phyloP scores from a whole-genome alignment of 2,113 vertebrate species.

The Prunella fulvescens region DNA sequence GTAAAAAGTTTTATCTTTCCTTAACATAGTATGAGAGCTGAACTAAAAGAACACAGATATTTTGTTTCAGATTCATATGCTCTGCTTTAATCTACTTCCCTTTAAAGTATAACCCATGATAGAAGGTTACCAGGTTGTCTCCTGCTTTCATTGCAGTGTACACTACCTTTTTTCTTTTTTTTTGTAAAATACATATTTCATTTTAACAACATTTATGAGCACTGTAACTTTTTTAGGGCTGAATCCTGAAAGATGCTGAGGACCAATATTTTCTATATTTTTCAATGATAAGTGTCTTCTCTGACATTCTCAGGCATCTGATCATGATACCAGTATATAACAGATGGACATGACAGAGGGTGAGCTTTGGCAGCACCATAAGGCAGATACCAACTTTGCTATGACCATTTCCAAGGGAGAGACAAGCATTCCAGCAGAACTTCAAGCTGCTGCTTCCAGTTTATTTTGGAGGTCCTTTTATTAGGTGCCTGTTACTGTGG shows the following conservation, averaged over 20 bases:
- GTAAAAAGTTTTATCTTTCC: background rate
- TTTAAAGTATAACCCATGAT: constrained; percentile 32
- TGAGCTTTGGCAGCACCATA: constrained; percentile 51
- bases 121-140: constrained; percentile 12
- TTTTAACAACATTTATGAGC: background rate
- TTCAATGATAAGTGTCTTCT: constrained; percentile 33
- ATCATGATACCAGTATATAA: constrained; percentile 54
- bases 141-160: constrained; percentile 9
- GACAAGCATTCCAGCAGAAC: constrained; percentile 45
- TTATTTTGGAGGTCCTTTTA: constrained; percentile 22
- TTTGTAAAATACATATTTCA: background rate
- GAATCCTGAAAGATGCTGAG: constrained; percentile 10
- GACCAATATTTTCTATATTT: constrained; percentile 12
- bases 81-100: constrained; percentile 20
- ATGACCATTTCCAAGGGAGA: constrained; percentile 35
- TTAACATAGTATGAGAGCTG: background rate
- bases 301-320: constrained; percentile 29
- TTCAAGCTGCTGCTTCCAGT: constrained; percentile 43
- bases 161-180: background rate
- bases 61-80: constrained; percentile 36
- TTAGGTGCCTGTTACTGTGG: background rate
- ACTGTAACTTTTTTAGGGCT: background rate
- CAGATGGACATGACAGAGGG: constrained; percentile 67
- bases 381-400: constrained; percentile 58
- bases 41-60: background rate